These are phyloP conservation scores for Rostratula benghalensis DNA, from an alignment of 2,113 vertebrate species.

Conservation along the genomic window DNA sequence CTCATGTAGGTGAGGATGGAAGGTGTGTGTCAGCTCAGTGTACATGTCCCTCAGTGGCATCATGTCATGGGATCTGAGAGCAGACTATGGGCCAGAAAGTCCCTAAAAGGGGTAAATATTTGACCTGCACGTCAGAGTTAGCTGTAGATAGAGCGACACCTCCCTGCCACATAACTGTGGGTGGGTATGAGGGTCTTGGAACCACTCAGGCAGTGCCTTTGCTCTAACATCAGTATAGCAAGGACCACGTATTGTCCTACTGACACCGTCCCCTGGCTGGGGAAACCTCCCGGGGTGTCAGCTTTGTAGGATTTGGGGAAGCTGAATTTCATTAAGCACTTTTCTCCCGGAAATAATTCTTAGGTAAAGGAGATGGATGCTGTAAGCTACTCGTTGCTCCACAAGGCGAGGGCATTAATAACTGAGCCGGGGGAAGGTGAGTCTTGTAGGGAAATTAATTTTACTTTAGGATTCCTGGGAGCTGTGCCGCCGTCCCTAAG, in stretches of 20 bases:
- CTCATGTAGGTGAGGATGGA: not conserved
- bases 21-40: not conserved
- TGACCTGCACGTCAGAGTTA: not conserved
- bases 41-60: fast-evolving
- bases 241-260: fast-evolving
- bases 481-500: not conserved
- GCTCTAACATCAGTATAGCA: not conserved
- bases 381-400: not conserved
- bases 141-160: not conserved
- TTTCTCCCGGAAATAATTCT: not conserved
- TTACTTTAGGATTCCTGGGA: not conserved
- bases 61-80: not conserved
- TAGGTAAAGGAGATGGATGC: not conserved
- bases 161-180: not conserved
- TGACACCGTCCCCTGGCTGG: not conserved
- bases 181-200: not conserved
- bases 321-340: not conserved
- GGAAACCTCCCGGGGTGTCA: fast-evolving
- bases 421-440: not conserved
- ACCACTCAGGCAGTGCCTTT: fast-evolving
- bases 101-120: not conserved
- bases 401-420: not conserved
- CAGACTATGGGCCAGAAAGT: not conserved
- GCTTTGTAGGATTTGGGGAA: not conserved
- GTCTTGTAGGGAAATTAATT: not conserved